Evolutionary conservation across 2,888 invertebrate genomes (phyloP), one percentile per base, ranked within the genome.

Genomic region (Caenorhabditis zanzibari): DNA sequence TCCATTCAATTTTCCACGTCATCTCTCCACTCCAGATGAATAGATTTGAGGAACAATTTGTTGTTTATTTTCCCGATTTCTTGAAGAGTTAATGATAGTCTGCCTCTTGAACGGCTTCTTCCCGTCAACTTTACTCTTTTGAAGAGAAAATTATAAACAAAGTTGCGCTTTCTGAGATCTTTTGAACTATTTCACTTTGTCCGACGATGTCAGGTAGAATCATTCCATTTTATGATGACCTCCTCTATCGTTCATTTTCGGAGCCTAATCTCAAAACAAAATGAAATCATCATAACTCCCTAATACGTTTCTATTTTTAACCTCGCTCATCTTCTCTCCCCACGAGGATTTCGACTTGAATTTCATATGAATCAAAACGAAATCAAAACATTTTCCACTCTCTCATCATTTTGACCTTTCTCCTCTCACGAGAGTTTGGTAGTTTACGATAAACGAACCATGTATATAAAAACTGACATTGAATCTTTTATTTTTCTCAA

Each of bases 251-350:
- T 14, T 24, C 38, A n/a, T 19, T 59, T 59, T 35, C 22, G 41
- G 61, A 61, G 61, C 61, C 64, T 47, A 64, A 64, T 64, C 26
- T 28, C 64, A 64, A 64, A 64, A 64, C 24, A 64, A 64, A 64
- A 47, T 64, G 64, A 64, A 44, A 64, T 64, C 64, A 64, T 64
- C 47, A 47, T 38, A 38, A 64, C 47, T 64, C 47, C 26, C 54
- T 64, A 64, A 64, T 64, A 64, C 32, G 47, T 64, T 64, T 63
- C 63, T 63, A 64, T 64, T 64, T 64, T 44, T 64, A 64, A 64
- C 26, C 58, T 12, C 19, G 19, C 10, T 28, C 56, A n/a, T 56
- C 19, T 41, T 41, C 38, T 61, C 24, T 41, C 38, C 59, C 38
- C 64, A 64, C 47, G 64, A 26, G 64, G 64, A 64, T 64, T 64